phyloP scores from a whole-genome alignment of 2,113 vertebrate genomes.

The Natator depressus region DNA sequence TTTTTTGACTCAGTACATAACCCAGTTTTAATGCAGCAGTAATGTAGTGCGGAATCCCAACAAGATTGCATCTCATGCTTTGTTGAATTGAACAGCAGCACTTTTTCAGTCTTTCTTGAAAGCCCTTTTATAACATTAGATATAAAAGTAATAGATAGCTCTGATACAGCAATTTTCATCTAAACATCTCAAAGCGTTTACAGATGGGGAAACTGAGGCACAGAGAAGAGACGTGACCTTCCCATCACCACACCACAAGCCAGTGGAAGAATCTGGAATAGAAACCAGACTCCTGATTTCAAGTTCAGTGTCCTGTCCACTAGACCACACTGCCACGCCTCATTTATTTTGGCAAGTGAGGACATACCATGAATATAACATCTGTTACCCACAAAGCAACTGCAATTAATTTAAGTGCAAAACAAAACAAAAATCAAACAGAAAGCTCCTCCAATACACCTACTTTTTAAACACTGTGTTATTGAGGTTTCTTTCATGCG shows the following conservation, averaged over 20 bases:
- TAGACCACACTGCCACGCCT: background rate
- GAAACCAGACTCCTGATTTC: fast-evolving
- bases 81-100: too few relatives aligned
- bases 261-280: background rate
- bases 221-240: background rate
- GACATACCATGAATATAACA: background rate
- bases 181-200: background rate
- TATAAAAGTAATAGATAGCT: background rate
- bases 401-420: background rate
- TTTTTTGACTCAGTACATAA: background rate
- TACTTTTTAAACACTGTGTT: background rate
- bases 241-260: background rate
- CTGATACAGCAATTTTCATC: background rate
- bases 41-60: background rate
- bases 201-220: background rate
- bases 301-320: fast-evolving
- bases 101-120: background rate
- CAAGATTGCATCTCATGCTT: background rate
- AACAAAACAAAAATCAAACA: background rate
- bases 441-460: background rate
- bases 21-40: background rate
- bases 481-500: background rate
- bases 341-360: background rate
- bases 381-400: background rate
- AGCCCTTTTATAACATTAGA: too few relatives aligned